Evolutionary conservation across 2,797 vertebrate genomes (phyloP).

Genomic region (Takifugu rubripes): DNA sequence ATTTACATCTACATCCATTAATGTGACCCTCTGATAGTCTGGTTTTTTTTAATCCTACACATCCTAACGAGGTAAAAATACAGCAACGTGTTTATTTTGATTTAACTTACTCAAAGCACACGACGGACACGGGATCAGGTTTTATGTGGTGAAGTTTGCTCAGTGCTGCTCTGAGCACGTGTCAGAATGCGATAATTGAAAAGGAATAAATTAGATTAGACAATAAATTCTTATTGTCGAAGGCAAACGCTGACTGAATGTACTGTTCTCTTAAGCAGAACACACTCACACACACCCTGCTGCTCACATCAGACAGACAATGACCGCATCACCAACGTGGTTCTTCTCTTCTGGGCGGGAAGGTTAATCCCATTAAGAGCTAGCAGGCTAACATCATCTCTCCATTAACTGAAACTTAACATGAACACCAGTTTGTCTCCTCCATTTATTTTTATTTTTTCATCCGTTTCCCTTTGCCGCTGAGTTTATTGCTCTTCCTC

Average conservation of each 20-base stretch:
- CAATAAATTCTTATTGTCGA: too few relatives aligned
- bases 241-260: too few relatives aligned
- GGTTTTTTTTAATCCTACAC: too few relatives aligned
- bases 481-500: neutral
- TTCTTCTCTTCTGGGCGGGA: constrained; percentile 48
- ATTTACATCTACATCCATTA: neutral
- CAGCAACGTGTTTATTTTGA: too few relatives aligned
- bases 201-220: too few relatives aligned
- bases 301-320: constrained; percentile 44
- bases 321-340: neutral
- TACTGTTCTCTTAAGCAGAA: neutral
- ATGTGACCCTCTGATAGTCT: too few relatives aligned
- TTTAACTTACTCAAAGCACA: too few relatives aligned
- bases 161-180: too few relatives aligned
- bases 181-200: too few relatives aligned
- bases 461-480: neutral
- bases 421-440: constrained; percentile 12
- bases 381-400: constrained; percentile 28
- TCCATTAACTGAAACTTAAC: constrained; percentile 29
- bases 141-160: too few relatives aligned
- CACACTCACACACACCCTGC: constrained; percentile 11
- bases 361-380: constrained; percentile 39
- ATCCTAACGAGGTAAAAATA: too few relatives aligned
- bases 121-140: too few relatives aligned
- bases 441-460: neutral